Conservation (phyloP, 2,113 vertebrate genomes). For the Elephantulus edwardii region DNA sequence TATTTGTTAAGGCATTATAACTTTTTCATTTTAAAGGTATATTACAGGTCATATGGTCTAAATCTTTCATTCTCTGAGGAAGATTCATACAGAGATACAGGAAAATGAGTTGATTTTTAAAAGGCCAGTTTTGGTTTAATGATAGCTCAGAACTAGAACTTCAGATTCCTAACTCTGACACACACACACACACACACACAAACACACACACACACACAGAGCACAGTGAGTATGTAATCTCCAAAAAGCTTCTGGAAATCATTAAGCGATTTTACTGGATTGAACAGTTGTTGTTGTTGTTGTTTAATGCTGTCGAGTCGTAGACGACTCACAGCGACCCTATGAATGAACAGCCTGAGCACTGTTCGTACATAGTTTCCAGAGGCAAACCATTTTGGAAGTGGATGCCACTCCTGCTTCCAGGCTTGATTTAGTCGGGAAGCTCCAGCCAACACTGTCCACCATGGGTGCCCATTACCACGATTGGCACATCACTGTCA, state of each 20-base stretch:
- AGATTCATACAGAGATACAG: neutral
- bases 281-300: too few relatives aligned
- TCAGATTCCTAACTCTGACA: neutral
- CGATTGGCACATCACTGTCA: too few relatives aligned
- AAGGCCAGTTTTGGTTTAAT: neutral
- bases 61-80: neutral
- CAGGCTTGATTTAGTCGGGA: too few relatives aligned
- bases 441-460: too few relatives aligned
- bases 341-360: too few relatives aligned
- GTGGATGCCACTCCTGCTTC: too few relatives aligned
- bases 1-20: neutral
- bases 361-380: too few relatives aligned
- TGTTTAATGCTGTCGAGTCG: too few relatives aligned
- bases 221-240: neutral
- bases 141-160: neutral
- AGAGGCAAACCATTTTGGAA: too few relatives aligned
- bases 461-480: too few relatives aligned
- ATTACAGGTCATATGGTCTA: neutral
- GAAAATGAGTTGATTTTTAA: neutral
- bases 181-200: neutral
- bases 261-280: neutral
- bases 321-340: too few relatives aligned
- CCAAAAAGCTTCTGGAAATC: neutral
- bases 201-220: neutral
- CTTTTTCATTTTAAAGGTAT: neutral